A percentile compares a stretch with the other conserved stretches of the same genome.
These are phyloP conservation scores for Araneus ventricosus DNA, from an alignment of 1,140 invertebrate species.

Conservation along the genomic window DNA sequence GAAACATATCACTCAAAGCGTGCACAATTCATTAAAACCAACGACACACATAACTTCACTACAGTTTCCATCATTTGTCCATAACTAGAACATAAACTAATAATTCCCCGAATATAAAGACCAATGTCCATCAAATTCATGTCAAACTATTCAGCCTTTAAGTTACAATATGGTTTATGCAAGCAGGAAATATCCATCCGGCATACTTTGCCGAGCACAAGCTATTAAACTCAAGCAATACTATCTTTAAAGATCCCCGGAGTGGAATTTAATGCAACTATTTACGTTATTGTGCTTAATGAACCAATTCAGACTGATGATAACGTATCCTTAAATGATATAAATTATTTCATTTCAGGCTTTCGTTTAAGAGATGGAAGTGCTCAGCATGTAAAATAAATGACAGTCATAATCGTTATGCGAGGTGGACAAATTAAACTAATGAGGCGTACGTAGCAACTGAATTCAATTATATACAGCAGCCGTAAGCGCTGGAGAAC, in stretches of 20 bases:
- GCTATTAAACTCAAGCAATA: not conserved
- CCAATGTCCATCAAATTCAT: no score
- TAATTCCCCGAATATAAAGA: no score
- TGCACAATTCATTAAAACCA: no score
- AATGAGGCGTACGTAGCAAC: not conserved
- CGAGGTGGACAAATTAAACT: conserved; percentile 36
- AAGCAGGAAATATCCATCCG: not conserved
- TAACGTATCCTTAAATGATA: conserved; percentile 17
- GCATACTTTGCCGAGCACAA: not conserved
- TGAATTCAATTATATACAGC: not conserved
- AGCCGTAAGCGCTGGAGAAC: not conserved
- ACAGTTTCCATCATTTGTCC: no score
- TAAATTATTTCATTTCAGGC: not conserved
- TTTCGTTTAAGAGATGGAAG: not conserved
- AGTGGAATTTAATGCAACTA: not conserved
- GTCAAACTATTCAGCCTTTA: no score
- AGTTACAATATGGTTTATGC: no score
- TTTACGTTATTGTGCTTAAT: not conserved
- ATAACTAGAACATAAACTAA: no score
- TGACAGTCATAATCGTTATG: not conserved
- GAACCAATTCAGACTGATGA: not conserved
- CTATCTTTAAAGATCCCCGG: not conserved
- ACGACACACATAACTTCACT: no score
- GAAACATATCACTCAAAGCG: no score
- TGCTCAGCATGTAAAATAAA: not conserved